These are phyloP conservation scores for Mungos mungo DNA, from an alignment of 2,113 vertebrate genomes.

Conservation along the genomic window DNA sequence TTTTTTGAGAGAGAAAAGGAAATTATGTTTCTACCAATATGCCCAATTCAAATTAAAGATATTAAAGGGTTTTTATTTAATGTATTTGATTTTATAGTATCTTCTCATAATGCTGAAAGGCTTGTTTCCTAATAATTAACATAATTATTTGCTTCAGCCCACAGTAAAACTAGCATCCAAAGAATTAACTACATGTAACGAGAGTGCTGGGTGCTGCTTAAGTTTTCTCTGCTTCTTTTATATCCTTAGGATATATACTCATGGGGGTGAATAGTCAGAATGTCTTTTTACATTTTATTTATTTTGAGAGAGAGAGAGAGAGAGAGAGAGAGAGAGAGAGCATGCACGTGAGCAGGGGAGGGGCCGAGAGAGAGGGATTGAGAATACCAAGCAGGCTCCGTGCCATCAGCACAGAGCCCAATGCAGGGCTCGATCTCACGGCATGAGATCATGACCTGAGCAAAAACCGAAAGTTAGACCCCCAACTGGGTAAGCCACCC, in stretches of 20 bases:
- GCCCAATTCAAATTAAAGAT: constrained; percentile 19
- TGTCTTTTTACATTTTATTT: not conserved
- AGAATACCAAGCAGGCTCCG: not conserved
- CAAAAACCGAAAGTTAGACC: not conserved
- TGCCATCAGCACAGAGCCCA: not conserved
- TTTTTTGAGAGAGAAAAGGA: not conserved
- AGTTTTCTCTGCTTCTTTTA: constrained; percentile 3
- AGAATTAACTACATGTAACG: not conserved
- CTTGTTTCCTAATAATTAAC: constrained; percentile 13
- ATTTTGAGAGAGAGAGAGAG: not conserved
- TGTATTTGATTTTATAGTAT: not conserved
- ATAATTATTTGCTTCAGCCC: constrained; percentile 32
- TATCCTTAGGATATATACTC: not conserved
- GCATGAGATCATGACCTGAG: not conserved
- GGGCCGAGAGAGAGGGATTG: not conserved
- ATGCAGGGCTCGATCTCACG: not conserved
- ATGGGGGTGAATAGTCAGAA: not conserved
- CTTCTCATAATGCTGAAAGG: not conserved
- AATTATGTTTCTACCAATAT: not conserved
- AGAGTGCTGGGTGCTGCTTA: not conserved
- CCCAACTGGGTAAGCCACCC: not conserved
- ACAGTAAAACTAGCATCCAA: not conserved
- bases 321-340: no score
- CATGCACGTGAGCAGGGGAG: not conserved
- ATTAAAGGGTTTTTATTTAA: not conserved